Evolutionary conservation across 2,797 vertebrate species (phyloP).

Genomic region (Sebastes paucispinis): DNA sequence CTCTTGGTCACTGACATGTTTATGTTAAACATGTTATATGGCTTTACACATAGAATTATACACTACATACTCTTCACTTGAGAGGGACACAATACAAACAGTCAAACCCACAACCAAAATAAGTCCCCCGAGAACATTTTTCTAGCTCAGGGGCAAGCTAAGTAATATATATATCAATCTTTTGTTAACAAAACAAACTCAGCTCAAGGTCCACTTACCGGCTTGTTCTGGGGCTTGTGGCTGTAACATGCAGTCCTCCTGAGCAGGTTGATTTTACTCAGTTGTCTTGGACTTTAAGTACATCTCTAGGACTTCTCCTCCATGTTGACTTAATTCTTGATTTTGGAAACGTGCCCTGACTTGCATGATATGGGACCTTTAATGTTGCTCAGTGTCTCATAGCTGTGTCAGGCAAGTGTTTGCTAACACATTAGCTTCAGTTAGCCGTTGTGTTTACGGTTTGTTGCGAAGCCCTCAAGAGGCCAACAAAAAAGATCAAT

Average conservation of each 20-base stretch:
- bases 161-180: not conserved
- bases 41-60: not conserved
- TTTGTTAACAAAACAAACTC: not conserved
- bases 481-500: not conserved
- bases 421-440: too few relatives aligned
- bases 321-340: not conserved
- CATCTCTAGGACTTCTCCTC: not conserved
- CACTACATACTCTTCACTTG: not conserved
- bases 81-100: not conserved
- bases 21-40: not conserved
- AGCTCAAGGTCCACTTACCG: not conserved
- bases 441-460: too few relatives aligned
- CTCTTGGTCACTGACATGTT: not conserved
- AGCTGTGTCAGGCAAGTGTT: too few relatives aligned
- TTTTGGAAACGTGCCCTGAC: not conserved
- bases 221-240: not conserved
- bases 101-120: not conserved
- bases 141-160: not conserved
- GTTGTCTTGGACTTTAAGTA: not conserved
- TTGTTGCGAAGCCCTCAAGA: too few relatives aligned
- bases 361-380: too few relatives aligned
- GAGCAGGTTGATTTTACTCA: not conserved
- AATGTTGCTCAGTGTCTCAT: too few relatives aligned
- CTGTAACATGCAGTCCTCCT: not conserved
- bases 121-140: not conserved